Conservation (phyloP, 2,113 vertebrate genomes). For the Leiothrix lutea region DNA sequence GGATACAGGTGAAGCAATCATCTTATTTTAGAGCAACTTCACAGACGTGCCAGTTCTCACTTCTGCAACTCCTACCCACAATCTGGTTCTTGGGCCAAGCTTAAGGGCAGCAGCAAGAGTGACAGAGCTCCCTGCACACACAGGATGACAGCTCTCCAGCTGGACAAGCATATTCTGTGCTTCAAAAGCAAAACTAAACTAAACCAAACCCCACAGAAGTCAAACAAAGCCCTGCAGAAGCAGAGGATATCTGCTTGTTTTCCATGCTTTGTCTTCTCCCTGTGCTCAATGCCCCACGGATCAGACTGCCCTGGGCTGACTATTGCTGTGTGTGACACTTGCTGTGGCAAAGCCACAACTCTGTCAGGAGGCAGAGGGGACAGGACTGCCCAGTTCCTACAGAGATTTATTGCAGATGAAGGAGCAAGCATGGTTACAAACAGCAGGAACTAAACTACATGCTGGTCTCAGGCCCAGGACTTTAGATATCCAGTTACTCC, state of each 20-base stretch:
- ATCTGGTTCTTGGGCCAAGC: background rate
- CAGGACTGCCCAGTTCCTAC: background rate
- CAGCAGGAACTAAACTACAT: background rate
- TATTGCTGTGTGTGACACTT: background rate
- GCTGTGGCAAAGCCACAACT: background rate
- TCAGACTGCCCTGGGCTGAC: background rate
- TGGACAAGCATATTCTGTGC: background rate
- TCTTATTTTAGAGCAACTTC: background rate
- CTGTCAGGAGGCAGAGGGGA: background rate
- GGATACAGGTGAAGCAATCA: background rate
- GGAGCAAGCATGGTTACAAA: background rate
- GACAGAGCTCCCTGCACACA: background rate
- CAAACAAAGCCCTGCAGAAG: background rate
- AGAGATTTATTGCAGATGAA: background rate
- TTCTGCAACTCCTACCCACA: slow-evolving; percentile 21
- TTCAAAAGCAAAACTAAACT: background rate
- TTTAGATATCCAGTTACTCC: background rate
- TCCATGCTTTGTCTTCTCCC: background rate
- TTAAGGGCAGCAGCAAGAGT: background rate
- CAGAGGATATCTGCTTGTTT: background rate
- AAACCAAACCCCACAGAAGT: background rate
- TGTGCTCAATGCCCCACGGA: fast-evolving
- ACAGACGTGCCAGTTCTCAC: background rate
- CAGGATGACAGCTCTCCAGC: background rate
- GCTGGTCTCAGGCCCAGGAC: background rate